Base-by-base conservation (phyloP, 1,140 invertebrate species). In the Diploscapter pachys region DNA sequence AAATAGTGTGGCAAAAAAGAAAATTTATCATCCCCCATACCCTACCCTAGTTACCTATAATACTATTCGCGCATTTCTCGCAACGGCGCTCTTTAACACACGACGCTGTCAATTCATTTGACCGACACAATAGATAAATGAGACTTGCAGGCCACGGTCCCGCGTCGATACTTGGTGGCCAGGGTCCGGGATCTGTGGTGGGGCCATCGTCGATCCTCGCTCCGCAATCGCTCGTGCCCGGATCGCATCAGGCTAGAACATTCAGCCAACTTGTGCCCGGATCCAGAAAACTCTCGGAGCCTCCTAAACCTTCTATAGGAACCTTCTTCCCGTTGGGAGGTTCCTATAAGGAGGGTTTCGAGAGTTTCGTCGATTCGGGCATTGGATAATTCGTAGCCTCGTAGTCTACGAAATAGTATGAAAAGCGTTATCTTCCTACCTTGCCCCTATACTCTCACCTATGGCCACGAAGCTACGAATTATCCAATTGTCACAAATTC, bases 151-250 rank as follows among this genome's bases (percentile, higher is more conserved):
- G 9, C 57, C 9, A 8, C 2, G 73, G 73, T 3, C 73, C 73
- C 2, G 49, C 9, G 3, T 74, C 73, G 3, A 48, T 74, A 4
- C 56, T 74, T 48, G 73, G 73, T 2, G 68, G 68, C 2, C 65
- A 55, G 52, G 62, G 62, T 53, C 75, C 75, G 5, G 52, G 52
- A n/a, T 72, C 69, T 2, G 63, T 76, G 4, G 62, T 76, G 51
- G 70, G 70, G 4, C 74, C 69, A 3, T 59, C 51, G 5, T 57
- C 62, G 6, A 54, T 71, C 31, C 31, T 71, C 5, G 75, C 69
- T n/a, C 75, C 75, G 8, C 51, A 6, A 55, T 68, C 66, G 11
- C 9, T 68, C 66, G 51, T 68, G 31, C 63, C 8, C 5, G n/a
- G 5, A 64, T 5, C n/a, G 31, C 51, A 50, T 48, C 63, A 8